Conservation (phyloP, 35 echinoderm and acorn worm genomes). For the Heliocidaris erythrogramma region DNA sequence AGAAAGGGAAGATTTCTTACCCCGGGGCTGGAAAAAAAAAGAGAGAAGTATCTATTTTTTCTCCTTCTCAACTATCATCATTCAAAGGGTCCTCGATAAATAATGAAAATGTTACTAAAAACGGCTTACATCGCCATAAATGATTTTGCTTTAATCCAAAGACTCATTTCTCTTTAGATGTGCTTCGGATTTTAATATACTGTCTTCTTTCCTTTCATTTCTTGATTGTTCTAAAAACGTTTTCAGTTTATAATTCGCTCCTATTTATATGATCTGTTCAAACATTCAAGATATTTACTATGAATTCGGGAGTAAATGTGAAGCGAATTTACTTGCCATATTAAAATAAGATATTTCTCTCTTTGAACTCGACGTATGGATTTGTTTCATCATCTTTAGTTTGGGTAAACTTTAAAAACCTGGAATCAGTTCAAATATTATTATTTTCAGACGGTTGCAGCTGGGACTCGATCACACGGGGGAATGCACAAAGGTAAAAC, state of each 20-base stretch:
- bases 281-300: background rate
- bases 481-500: background rate
- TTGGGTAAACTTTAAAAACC: background rate
- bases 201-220: background rate
- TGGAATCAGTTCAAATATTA: background rate
- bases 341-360: background rate
- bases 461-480: background rate
- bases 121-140: background rate
- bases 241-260: background rate
- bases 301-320: background rate
- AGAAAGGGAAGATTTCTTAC: background rate
- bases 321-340: background rate
- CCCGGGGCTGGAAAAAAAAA: background rate
- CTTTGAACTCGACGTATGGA: background rate
- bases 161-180: background rate
- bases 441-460: background rate
- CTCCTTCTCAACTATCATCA: background rate
- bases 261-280: background rate
- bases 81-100: background rate
- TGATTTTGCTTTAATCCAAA: background rate
- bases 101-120: background rate
- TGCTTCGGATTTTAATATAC: background rate
- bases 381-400: too few species aligned
- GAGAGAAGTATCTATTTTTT: background rate
- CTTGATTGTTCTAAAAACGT: background rate